These are phyloP conservation scores for Xenopus tropicalis DNA, from an alignment of 2,113 vertebrate genomes.

Conservation along the genomic window UCB_Xtro_10.0 CM004451.2:21366501-21367000, in stretches of 20 bases:
- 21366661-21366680: slow-evolving; percentile 45
- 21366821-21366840: slow-evolving; percentile 63
- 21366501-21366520: slow-evolving; percentile 55
- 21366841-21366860: slow-evolving; percentile 48
- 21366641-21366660: slow-evolving; percentile 61
- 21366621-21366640: slow-evolving; percentile 48
- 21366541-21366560: slow-evolving; percentile 63
- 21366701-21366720: slow-evolving; percentile 58
- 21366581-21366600: slow-evolving; percentile 48
- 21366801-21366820: slow-evolving; percentile 69
- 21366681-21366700: slow-evolving; percentile 60
- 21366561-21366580: slow-evolving; percentile 58
- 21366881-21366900: slow-evolving; percentile 66
- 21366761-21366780: slow-evolving; percentile 62
- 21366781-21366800: slow-evolving; percentile 72
- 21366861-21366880: slow-evolving; percentile 65
- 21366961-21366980: slow-evolving; percentile 66
- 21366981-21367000: slow-evolving; percentile 40
- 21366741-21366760: slow-evolving; percentile 65
- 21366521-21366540: slow-evolving; percentile 57
- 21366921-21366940: slow-evolving; percentile 63
- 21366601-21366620: slow-evolving; percentile 45
- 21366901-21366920: slow-evolving; percentile 59
- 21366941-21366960: slow-evolving; percentile 67
- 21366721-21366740: slow-evolving; percentile 59